phyloP scores from a whole-genome alignment of 2,113 vertebrate genomes.

The Callorhinus ursinus region DNA sequence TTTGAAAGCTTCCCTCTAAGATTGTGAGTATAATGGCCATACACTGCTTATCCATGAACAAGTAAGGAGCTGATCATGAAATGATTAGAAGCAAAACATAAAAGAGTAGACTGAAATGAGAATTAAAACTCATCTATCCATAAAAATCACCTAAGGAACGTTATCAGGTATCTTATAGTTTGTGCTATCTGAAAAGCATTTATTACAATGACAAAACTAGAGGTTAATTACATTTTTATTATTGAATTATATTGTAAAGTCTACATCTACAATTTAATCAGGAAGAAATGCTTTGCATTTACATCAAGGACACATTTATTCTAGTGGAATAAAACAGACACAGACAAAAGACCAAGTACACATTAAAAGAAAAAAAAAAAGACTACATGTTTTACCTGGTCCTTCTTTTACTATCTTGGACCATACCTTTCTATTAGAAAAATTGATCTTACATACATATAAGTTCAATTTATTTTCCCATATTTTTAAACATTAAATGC shows the following conservation, averaged over 20 bases:
- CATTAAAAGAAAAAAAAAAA: constrained; percentile 17
- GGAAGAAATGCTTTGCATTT: constrained; percentile 65
- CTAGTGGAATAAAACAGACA: constrained; percentile 81
- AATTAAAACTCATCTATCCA: constrained; percentile 23
- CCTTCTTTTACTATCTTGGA: constrained; percentile 66
- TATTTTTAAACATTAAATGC: constrained; percentile 81
- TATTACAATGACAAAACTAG: constrained; percentile 79
- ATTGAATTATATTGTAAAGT: constrained; percentile 74
- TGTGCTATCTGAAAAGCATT: constrained; percentile 65
- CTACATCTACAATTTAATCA: constrained; percentile 75
- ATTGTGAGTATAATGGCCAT: neutral
- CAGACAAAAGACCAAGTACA: constrained; percentile 77
- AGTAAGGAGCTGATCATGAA: neutral
- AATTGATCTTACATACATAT: constrained; percentile 76
- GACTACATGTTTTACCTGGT: constrained; percentile 59
- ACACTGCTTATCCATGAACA: neutral
- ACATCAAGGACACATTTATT: constrained; percentile 72
- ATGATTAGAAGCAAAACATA: constrained; percentile 17
- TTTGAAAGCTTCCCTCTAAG: neutral
- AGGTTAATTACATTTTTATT: constrained; percentile 80
- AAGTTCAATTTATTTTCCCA: constrained; percentile 80
- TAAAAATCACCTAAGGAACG: constrained; percentile 21
- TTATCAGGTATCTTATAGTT: neutral
- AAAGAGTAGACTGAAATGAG: neutral
- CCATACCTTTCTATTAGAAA: constrained; percentile 66